A percentile compares a stretch with the other conserved stretches of the same genome.
Evolutionary conservation across 1,140 invertebrate species (phyloP).

Genomic region (Drosophila lowei): DNA sequence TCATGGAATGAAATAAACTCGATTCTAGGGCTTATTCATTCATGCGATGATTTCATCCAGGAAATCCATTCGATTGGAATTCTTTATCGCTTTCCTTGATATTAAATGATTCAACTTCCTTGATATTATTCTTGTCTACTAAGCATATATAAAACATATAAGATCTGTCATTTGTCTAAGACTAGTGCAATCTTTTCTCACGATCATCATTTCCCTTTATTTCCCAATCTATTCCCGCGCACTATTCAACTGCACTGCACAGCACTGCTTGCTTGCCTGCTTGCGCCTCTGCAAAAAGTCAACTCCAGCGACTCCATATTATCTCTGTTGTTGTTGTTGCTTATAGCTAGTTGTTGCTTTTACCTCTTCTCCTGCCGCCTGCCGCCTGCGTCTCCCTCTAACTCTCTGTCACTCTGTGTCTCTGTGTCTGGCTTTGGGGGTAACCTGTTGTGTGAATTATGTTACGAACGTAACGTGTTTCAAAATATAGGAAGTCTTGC

Average conservation of each 20-base stretch:
- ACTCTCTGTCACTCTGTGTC: slow-evolving; percentile 2
- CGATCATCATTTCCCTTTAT: slow-evolving; percentile 57
- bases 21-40: no score
- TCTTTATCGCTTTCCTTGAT: no score
- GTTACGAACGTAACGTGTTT: slow-evolving; percentile 83
- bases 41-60: no score
- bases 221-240: slow-evolving; percentile 48
- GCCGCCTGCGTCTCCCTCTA: no score
- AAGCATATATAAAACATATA: no score
- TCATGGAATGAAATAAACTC: no score
- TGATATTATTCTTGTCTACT: no score
- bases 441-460: slow-evolving; percentile 82
- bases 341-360: slow-evolving; percentile 25
- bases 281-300: slow-evolving; percentile 3
- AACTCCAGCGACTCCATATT: slow-evolving; percentile 14
- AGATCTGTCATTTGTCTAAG: no score
- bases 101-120: no score
- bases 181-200: slow-evolving; percentile 42
- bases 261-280: slow-evolving; percentile 4
- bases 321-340: slow-evolving; percentile 29
- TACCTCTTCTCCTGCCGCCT: slow-evolving; percentile 14
- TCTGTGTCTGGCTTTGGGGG: slow-evolving; percentile 24
- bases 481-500: slow-evolving; percentile 83
- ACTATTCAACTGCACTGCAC: slow-evolving; percentile 11
- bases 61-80: no score